These are phyloP conservation scores for Odiellus spinosus DNA, from an alignment of 2,888 invertebrate genomes.

Conservation along the genomic window DNA sequence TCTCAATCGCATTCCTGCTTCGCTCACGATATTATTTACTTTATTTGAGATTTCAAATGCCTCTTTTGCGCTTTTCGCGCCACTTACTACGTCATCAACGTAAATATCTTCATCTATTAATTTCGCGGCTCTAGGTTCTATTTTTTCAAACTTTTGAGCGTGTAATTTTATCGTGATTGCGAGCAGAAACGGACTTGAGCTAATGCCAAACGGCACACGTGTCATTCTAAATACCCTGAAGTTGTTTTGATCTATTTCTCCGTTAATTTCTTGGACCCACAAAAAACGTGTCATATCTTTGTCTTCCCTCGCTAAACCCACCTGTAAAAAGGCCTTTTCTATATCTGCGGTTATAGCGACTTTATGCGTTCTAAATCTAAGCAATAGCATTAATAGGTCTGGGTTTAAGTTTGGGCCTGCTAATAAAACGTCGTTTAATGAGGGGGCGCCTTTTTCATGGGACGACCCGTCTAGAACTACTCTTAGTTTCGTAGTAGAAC, in stretches of 20 bases:
- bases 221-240: not conserved
- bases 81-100: conserved; percentile 1
- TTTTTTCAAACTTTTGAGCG: conserved; percentile 1
- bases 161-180: conserved; percentile 1
- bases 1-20: conserved; percentile 2
- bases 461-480: conserved; percentile 9
- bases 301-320: conserved; percentile 5
- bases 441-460: conserved; percentile 1
- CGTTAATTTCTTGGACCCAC: not conserved
- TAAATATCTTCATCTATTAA: not conserved
- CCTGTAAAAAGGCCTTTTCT: conserved; percentile 8
- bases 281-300: conserved; percentile 6
- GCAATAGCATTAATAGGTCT: conserved; percentile 1
- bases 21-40: not conserved
- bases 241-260: no score
- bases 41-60: not conserved
- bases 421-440: conserved; percentile 6
- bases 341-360: conserved; percentile 9
- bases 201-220: not conserved
- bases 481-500: not conserved
- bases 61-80: not conserved
- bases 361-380: conserved; percentile 10
- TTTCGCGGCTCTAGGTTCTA: not conserved
- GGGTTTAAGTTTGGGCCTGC: conserved; percentile 5
- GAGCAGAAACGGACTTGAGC: conserved; percentile 1